Conservation (phyloP, 2,888 invertebrate species). For the Tachina fera region DNA sequence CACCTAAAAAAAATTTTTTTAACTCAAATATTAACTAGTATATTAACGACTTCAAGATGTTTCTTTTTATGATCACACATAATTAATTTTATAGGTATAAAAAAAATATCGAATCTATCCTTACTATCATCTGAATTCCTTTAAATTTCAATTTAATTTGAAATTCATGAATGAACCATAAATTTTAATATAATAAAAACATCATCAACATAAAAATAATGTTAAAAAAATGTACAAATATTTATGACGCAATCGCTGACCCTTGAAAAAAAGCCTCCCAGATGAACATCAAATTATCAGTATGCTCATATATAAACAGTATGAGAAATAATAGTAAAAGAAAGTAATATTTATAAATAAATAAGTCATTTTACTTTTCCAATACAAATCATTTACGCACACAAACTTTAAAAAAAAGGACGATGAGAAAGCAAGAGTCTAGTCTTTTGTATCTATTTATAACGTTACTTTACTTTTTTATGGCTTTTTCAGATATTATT, state of each 20-base stretch:
- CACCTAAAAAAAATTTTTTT: no score
- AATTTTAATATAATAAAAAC: neutral
- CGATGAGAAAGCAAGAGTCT: neutral
- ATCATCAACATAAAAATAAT: neutral
- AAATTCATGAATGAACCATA: neutral
- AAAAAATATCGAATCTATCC: neutral
- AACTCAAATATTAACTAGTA: no score
- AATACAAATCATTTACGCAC: neutral
- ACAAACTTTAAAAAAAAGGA: neutral
- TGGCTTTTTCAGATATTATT: conserved; percentile 41
- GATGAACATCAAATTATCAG: conserved; percentile 3
- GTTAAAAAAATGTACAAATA: neutral
- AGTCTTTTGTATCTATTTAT: conserved; percentile 15
- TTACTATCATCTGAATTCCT: neutral
- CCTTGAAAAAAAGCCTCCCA: neutral
- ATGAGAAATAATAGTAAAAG: neutral
- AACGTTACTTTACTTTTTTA: conserved; percentile 36
- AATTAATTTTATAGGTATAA: neutral
- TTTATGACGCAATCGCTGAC: conserved; percentile 23
- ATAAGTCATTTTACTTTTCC: conserved; percentile 52
- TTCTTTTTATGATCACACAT: no score
- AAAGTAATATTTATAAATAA: conserved; percentile 59
- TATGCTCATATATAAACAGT: neutral
- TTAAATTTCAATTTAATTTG: conserved; percentile 11
- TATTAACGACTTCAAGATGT: no score